Percentiles rank a stretch among this genome's conserved stretches.
Conservation (phyloP, 2,797 vertebrate species). For the Rhinoraja longicauda region DNA sequence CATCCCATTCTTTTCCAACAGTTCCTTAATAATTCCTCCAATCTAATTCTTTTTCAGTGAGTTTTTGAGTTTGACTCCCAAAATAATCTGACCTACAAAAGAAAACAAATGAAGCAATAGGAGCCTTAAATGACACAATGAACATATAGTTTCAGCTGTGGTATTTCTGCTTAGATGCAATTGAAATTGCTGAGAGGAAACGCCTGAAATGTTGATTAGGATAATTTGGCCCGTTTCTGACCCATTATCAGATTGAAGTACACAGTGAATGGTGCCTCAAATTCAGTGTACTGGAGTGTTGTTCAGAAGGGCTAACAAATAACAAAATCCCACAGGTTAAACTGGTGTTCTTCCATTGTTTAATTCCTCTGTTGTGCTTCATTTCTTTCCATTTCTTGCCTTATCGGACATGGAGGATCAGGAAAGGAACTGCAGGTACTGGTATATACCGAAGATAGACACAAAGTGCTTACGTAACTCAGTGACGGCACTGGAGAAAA, state of each 20-base stretch:
- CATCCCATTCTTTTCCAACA: neutral
- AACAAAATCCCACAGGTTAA: neutral
- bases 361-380: too few species aligned
- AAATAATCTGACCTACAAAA: neutral
- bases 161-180: neutral
- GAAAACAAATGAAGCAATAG: conserved; percentile 8
- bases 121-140: neutral
- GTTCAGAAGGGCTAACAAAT: neutral
- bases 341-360: too few species aligned
- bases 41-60: neutral
- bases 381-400: neutral
- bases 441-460: too few species aligned
- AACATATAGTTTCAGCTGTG: neutral
- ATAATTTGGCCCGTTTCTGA: neutral
- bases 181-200: neutral
- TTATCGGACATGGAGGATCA: neutral
- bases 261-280: neutral
- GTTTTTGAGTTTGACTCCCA: neutral
- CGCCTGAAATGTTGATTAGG: neutral
- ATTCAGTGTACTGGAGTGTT: neutral
- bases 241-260: neutral
- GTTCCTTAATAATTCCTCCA: neutral
- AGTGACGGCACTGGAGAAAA: too few species aligned
- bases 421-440: too few species aligned
- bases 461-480: too few species aligned